These are phyloP conservation scores for Podotricha telesiphe DNA, from an alignment of 2,888 invertebrate species.

Conservation along the genomic window DNA sequence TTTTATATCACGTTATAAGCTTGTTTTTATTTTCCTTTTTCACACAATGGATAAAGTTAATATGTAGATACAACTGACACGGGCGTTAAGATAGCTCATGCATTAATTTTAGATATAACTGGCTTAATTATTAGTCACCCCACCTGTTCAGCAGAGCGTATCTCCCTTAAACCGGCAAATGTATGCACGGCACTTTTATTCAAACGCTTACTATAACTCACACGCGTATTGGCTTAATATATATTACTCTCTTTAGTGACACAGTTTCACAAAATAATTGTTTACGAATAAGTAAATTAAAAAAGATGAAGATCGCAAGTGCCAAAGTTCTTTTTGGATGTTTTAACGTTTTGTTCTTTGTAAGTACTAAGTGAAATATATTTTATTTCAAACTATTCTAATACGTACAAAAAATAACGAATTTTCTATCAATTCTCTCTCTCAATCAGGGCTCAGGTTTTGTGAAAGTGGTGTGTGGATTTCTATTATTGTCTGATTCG, in stretches of 20 bases:
- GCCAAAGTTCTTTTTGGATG: constrained; percentile 86
- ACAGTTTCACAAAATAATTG: constrained; percentile 29
- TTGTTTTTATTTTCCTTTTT: constrained; percentile 33
- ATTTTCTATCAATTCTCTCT: too few species aligned
- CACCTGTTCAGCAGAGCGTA: constrained; percentile 80
- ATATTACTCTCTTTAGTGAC: constrained; percentile 38
- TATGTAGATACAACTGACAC: not conserved
- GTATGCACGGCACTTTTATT: constrained; percentile 75
- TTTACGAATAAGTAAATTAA: constrained; percentile 50
- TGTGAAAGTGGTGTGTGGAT: constrained; percentile 87
- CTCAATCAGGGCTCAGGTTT: constrained; percentile 85
- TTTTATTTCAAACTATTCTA: not conserved
- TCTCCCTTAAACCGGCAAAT: constrained; percentile 81
- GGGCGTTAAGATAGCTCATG: constrained; percentile 43
- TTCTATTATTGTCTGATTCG: constrained; percentile 88
- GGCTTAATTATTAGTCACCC: constrained; percentile 83
- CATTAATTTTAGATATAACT: constrained; percentile 79
- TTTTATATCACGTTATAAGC: not conserved
- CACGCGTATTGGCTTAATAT: constrained; percentile 50
- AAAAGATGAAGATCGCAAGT: constrained; percentile 71
- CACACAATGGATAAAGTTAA: not conserved
- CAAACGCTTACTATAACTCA: constrained; percentile 60
- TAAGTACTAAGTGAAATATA: constrained; percentile 79
- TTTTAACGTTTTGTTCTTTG: constrained; percentile 87
- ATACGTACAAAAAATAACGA: not conserved